Percentiles rank a stretch among this genome's conserved stretches.
phyloP scores from a whole-genome alignment of 1,140 invertebrate species.

The Lordiphosa clarofinis region DNA sequence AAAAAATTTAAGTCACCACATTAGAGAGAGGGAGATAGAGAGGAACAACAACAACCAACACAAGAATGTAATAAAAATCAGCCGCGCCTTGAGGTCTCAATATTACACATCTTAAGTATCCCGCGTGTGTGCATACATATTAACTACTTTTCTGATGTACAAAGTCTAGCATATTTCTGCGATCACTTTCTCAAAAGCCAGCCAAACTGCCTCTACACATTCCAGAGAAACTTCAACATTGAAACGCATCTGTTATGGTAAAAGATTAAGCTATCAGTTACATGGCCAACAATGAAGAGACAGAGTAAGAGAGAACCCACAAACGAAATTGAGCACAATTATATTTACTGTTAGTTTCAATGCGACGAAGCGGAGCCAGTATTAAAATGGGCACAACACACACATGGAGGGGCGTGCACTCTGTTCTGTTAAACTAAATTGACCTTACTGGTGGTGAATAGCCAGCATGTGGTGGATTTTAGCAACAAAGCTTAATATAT shows the following conservation, averaged over 20 bases:
- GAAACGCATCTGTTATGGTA: conserved; percentile 26
- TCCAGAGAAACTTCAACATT: conserved; percentile 6
- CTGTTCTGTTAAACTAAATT: conserved; percentile 46
- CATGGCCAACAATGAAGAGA: conserved; percentile 27
- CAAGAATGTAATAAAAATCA: conserved; percentile 34
- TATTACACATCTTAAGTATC: not conserved
- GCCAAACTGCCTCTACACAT: conserved; percentile 23
- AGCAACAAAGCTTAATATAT: conserved; percentile 17
- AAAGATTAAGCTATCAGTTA: conserved; percentile 42
- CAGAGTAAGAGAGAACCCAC: conserved; percentile 9
- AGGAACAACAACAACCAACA: conserved; percentile 23
- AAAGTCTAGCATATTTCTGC: conserved; percentile 1
- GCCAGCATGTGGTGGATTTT: conserved; percentile 13
- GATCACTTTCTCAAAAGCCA: conserved; percentile 41
- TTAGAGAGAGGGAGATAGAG: not conserved
- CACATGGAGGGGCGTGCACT: conserved; percentile 1
- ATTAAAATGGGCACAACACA: conserved; percentile 44
- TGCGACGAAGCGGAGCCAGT: conserved; percentile 30
- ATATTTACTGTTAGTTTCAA: conserved; percentile 57
- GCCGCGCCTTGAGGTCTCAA: conserved; percentile 36
- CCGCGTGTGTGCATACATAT: not conserved
- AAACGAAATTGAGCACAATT: conserved; percentile 42
- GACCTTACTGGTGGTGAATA: conserved; percentile 40
- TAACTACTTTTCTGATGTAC: too few species aligned
- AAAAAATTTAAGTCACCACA: conserved; percentile 4